Conservation (phyloP, 2,888 invertebrate genomes). For the Dastarcus helophoroides region DNA sequence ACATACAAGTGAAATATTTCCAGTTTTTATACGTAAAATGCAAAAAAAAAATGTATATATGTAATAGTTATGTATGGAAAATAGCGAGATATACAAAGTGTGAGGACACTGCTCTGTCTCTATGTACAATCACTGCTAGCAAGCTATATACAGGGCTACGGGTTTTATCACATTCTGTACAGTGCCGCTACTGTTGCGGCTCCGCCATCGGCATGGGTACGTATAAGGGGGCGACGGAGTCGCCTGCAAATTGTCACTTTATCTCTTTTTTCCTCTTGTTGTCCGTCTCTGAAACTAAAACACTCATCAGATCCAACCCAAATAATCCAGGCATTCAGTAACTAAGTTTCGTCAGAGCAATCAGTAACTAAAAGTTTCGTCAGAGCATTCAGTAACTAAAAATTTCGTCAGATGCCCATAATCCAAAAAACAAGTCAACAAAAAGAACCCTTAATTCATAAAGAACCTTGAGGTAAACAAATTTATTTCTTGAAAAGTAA, state of each 20-base stretch:
- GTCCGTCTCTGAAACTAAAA: constrained; percentile 34
- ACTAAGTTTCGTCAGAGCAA: too few species aligned
- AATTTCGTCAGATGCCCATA: too few species aligned
- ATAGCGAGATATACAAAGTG: constrained; percentile 27
- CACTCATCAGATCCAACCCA: too few species aligned
- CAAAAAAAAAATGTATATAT: too few species aligned
- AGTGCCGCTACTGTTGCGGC: constrained; percentile 16
- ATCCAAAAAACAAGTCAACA: too few species aligned
- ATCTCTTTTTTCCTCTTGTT: constrained; percentile 37
- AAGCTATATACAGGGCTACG: constrained; percentile 28
- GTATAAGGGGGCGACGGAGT: constrained; percentile 13
- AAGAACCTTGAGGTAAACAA: too few species aligned
- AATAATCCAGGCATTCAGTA: too few species aligned
- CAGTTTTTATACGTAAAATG: constrained; percentile 36
- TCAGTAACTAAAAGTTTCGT: too few species aligned
- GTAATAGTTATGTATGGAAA: constrained; percentile 28
- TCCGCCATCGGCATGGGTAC: constrained; percentile 18
- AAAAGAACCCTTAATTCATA: too few species aligned
- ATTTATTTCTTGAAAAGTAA: too few species aligned
- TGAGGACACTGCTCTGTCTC: constrained; percentile 16
- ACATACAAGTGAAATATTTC: constrained; percentile 26
- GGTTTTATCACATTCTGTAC: constrained; percentile 13
- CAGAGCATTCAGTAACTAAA: too few species aligned
- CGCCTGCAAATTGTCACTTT: constrained; percentile 35
- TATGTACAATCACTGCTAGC: constrained; percentile 35